Base-by-base conservation (phyloP, 2,888 invertebrate genomes). In the Habroteleia sp. region DNA sequence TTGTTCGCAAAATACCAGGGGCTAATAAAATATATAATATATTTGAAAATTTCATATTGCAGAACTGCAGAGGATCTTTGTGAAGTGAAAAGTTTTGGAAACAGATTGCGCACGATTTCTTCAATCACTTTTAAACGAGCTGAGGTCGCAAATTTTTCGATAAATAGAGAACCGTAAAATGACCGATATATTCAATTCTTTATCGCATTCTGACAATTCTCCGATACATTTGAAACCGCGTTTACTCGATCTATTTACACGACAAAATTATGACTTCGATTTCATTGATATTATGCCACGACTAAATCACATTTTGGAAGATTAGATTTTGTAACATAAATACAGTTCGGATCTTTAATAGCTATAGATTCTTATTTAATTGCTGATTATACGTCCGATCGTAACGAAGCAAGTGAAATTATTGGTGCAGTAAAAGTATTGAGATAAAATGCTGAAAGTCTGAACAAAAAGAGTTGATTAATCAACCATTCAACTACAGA, bases 21-120 rank as follows among this genome's bases (percentile, higher is more conserved):
- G 27, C 48, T 62, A 68, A 68, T 68, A 74, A 74, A 74, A 68
- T 62, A 50, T 48, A 74, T 60, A 68, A 68, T 42, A 62, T 68
- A 74, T 74, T 68, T 54, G 73, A 54, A 29, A 37, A 68, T 68
- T 62, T 66, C 42, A 68, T 62, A 56, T 41, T 62, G 68, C 17
- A 48, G 33, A 44, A 42, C 20, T 29, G 58, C 25, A 6, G 65
- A 10, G 39, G 17, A 62, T 65, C 44, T 29, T 29, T 35, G 58
- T n/a, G 54, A 54, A 54, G 73, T 33, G 60, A 60, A 74, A 74
- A 68, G 41, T 74, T 68, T 74, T 31, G 35, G 74, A 41, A 68
- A 68, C 74, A 74, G 66, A 74, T 74, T 74, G 74, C 37, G 62
- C 68, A 20, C 16, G 42, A 68, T 74, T 68, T 29, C 48, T 68